Evolutionary conservation across 2,888 invertebrate species (phyloP), one percentile per base, ranked within the genome.

Genomic region (Aquatica leii): DNA sequence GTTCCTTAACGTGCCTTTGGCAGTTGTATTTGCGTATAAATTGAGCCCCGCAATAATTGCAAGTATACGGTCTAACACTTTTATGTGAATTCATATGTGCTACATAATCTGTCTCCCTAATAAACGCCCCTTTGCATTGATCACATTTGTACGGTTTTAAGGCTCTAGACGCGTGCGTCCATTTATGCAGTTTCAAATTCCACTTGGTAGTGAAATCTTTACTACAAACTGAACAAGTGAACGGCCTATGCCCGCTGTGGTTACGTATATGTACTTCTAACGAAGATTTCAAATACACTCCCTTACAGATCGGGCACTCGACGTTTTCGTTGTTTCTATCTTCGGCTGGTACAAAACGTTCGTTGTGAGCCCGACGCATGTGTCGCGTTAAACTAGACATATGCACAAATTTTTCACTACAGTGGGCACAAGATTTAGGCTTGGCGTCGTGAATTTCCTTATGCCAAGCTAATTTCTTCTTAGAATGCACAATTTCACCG

Each of bases 1-100:
- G 95, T 75, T 95, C 94, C 46, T 88, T 86, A 4, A 94, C 90
- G 80, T 95, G 95, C 41, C 94, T 85, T 77, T 92, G 88, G 78
- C 94, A 94, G 81, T 95, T 95, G 80, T 92, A 93, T 79, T 94
- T 94, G 63, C 94, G 85, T 65, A 93, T 93, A 81, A 95, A 95
- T 81, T 93, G 91, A 65, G 93, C 91, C 41, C 95, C 95, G 82
- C 95, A 95, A 79, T 92, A 90, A 80, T 95, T 94, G 81, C 95
- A 95, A 0, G 94, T 94, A 81, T 90, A 95, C 1, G 93, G 94
- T 54, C 91, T 86, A 43, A 93, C 89, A 63, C 92, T 90, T 69
- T 90, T 90, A 83, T 95, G 94, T 34, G 94, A 88, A 82, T 94
- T 92, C 87, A 93, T 90, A 81, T 95, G 95, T 9, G 93, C 90